Evolutionary conservation across 2,888 invertebrate species (phyloP).

Genomic region (Amphipyra berbera): DNA sequence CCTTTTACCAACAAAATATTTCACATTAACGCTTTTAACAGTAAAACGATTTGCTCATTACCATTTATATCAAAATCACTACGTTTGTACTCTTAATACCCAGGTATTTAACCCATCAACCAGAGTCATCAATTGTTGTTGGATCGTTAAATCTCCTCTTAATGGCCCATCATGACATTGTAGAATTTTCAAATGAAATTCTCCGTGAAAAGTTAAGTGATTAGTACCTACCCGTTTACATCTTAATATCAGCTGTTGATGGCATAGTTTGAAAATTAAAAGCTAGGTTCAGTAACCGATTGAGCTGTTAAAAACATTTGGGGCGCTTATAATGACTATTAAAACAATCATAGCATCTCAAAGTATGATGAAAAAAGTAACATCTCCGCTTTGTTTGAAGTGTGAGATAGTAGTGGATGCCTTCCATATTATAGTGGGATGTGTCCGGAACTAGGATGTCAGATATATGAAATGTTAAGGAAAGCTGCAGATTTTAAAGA

Average conservation of each 20-base stretch:
- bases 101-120: slow-evolving; percentile 45
- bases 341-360: no score
- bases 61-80: slow-evolving; percentile 32
- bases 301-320: slow-evolving; percentile 45
- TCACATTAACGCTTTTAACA: slow-evolving; percentile 11
- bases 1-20: slow-evolving; percentile 15
- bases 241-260: slow-evolving; percentile 37
- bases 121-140: slow-evolving; percentile 42
- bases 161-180: slow-evolving; percentile 54
- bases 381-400: no score
- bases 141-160: slow-evolving; percentile 42
- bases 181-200: slow-evolving; percentile 53
- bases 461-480: no score
- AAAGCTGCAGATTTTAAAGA: no score
- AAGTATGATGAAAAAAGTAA: no score
- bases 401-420: no score
- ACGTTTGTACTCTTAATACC: slow-evolving; percentile 23
- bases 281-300: slow-evolving; percentile 38
- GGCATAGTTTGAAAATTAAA: slow-evolving; percentile 39
- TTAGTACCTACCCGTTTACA: slow-evolving; percentile 47
- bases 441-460: no score
- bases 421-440: no score
- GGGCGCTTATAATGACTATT: not conserved
- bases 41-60: slow-evolving; percentile 36
- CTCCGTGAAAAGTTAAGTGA: slow-evolving; percentile 58